Base-by-base conservation (phyloP, 1,140 invertebrate species). In the Stegodyphus dumicola region DNA sequence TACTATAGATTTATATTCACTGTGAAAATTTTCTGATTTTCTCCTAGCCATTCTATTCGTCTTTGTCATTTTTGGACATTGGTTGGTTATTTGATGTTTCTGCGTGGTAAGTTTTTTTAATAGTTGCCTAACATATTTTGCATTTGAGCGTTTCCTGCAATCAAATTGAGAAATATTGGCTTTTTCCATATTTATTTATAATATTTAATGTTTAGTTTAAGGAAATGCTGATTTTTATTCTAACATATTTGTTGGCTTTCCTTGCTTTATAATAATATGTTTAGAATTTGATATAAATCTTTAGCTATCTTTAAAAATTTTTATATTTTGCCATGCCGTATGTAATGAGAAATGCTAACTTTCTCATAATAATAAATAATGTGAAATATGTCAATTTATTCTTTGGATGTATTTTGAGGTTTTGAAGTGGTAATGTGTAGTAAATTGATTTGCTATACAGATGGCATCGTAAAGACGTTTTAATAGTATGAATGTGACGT, bases 31-130 rank as follows among this genome's bases (percentile, higher is more conserved):
- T 66, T 54, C 15, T 74, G 3, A 54, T 54, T 49, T 66, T 74
- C 52, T 65, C 1, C 9, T 56, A 86, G 81, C 81, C 81, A 49
- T 84, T 84, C 52, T 65, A 84, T 60, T 84, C 81, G 18, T 76
- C 81, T 17, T 76, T 84, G 52, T 52, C 81, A 64, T 64, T 67
- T n/a, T 70, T 84, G 15, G 69, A 84, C 15, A 69, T 76, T 49
- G 66, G 60, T 54, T 84, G 81, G 81, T 9, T 84, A 11, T 84
- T 84, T 84, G 81, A 84, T 84, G 51, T 67, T 76, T 6, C 81
- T 54, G 81, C 81, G 18, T 84, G 81, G 81, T 84, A 76, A 76
- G 73, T 51, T 48, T 33, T 60, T 33, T 33, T 33, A 60, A 60
- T 10, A 15, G 9, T 10, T 10, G 15, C 56, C 56, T 60, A 9